Percentiles rank a stretch among this genome's conserved stretches.
Conservation (phyloP, 2,113 vertebrate genomes). For the Coracopsis vasa region DNA sequence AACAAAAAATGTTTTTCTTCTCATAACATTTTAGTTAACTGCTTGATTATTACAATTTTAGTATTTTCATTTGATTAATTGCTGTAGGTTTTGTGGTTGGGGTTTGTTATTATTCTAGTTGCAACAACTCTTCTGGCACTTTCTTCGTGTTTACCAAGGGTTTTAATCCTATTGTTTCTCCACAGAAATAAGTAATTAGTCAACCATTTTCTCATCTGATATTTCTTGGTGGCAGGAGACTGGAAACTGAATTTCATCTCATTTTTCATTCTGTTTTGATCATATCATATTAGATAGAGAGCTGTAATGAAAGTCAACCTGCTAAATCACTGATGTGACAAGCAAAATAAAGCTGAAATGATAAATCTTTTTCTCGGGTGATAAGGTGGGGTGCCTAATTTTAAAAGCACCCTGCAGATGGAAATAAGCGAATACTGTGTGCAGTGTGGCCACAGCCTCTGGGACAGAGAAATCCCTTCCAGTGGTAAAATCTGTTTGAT, state of each 20-base stretch:
- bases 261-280: constrained; percentile 25
- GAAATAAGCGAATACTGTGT: background rate
- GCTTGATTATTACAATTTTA: background rate
- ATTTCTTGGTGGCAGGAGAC: background rate
- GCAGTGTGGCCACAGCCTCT: fast-evolving
- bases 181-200: constrained; percentile 28
- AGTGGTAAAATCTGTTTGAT: background rate
- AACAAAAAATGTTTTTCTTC: background rate
- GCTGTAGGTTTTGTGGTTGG: background rate
- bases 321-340: constrained; percentile 22
- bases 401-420: background rate
- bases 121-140: background rate
- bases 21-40: constrained; percentile 18
- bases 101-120: background rate
- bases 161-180: background rate
- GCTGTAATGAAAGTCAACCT: background rate
- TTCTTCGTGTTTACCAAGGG: background rate
- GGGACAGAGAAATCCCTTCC: background rate
- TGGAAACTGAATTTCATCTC: background rate
- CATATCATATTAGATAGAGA: background rate
- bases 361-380: background rate
- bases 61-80: constrained; percentile 42
- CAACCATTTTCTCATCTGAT: constrained; percentile 5
- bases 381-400: background rate
- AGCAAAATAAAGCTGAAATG: constrained; percentile 20